Percentiles rank a stretch among this genome's conserved stretches.
Conservation (phyloP, 2,797 vertebrate species). For the Sitta carolinensis region DNA sequence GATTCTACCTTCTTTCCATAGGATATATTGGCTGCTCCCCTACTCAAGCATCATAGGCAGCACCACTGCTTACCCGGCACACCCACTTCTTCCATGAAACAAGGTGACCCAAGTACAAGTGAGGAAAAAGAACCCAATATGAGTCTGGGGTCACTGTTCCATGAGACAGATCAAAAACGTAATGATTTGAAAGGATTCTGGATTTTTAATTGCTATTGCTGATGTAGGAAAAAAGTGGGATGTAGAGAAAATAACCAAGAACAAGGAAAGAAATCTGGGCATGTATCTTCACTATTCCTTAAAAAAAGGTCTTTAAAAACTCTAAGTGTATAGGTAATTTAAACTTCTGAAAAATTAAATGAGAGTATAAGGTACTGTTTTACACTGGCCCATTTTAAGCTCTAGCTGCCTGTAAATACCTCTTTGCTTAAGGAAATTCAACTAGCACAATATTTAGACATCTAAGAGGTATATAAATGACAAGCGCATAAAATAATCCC, state of each 20-base stretch:
- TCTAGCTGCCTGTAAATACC: neutral
- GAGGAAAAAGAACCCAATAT: neutral
- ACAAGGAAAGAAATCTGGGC: neutral
- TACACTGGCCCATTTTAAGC: neutral
- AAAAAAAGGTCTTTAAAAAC: neutral
- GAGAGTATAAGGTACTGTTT: neutral
- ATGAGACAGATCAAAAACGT: neutral
- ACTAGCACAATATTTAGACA: neutral
- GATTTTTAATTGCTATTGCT: neutral
- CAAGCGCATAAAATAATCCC: neutral
- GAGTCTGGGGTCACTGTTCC: neutral
- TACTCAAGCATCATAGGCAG: neutral
- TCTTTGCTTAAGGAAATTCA: neutral
- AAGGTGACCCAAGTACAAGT: neutral
- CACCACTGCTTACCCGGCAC: neutral
- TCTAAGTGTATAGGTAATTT: neutral
- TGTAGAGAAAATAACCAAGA: neutral
- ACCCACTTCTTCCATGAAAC: neutral
- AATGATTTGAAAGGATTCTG: neutral
- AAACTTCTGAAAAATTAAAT: neutral
- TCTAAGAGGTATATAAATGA: neutral
- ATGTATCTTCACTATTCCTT: neutral
- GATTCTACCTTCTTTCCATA: neutral
- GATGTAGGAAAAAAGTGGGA: neutral
- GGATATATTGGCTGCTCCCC: neutral